phyloP scores from a whole-genome alignment of 2,113 vertebrate species.

The Grammomys dolichurus region DNA sequence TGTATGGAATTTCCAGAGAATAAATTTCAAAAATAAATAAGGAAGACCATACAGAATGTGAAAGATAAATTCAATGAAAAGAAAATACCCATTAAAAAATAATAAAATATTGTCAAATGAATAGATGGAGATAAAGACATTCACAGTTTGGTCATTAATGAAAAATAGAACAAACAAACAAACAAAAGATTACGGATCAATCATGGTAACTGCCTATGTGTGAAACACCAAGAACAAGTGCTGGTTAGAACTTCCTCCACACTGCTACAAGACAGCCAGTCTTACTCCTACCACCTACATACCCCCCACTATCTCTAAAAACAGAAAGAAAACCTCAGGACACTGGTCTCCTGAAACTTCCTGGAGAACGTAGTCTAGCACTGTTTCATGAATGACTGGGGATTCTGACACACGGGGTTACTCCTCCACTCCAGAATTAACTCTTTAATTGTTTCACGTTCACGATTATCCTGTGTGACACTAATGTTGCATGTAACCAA shows the following conservation, averaged over 20 bases:
- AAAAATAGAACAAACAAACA: background rate
- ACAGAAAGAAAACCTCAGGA: background rate
- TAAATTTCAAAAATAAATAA: no score
- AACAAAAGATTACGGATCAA: background rate
- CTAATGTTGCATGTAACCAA: background rate
- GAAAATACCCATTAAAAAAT: background rate
- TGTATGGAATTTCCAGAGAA: no score
- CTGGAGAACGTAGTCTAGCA: background rate
- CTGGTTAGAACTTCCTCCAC: background rate
- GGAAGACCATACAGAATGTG: background rate
- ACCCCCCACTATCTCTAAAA: background rate
- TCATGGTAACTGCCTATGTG: background rate
- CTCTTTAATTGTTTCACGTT: background rate
- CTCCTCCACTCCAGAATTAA: background rate
- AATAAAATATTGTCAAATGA: slow-evolving; percentile 45
- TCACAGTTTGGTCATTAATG: background rate
- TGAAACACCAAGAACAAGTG: background rate
- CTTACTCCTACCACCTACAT: background rate
- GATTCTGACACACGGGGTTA: background rate
- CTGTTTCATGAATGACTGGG: background rate
- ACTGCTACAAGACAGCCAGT: background rate
- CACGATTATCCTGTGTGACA: background rate
- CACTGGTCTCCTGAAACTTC: background rate
- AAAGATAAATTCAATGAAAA: background rate
- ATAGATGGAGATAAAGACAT: background rate